Evolutionary conservation across 2,797 vertebrate genomes (phyloP).

Genomic region (Eurystomus glaucurus): DNA sequence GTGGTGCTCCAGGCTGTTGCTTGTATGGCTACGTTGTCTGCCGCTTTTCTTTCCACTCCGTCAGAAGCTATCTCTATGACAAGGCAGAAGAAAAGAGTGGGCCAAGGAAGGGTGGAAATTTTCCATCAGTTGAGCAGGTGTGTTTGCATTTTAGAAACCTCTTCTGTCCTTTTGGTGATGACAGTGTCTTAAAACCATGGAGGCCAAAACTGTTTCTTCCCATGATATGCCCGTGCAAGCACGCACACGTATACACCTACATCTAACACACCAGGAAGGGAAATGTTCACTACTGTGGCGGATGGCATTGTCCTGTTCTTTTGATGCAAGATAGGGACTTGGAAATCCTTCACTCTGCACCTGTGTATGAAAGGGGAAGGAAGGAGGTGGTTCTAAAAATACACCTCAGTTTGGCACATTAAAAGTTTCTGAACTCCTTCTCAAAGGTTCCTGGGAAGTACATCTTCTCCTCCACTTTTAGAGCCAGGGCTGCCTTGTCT

Average conservation of each 20-base stretch:
- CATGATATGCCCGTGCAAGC: neutral
- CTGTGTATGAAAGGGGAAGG: neutral
- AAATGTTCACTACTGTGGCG: neutral
- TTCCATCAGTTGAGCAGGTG: neutral
- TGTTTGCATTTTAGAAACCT: neutral
- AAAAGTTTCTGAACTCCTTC: neutral
- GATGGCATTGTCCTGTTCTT: neutral
- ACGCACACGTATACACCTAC: accelerated
- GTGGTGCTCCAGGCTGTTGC: accelerated
- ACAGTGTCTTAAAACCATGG: neutral
- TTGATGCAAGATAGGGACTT: neutral
- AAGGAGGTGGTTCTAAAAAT: neutral
- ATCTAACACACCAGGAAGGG: neutral
- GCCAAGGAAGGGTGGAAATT: neutral
- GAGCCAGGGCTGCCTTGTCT: neutral
- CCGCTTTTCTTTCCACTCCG: neutral
- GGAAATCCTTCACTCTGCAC: neutral
- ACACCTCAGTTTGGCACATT: neutral
- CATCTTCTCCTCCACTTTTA: neutral
- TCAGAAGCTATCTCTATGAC: neutral
- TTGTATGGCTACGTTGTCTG: accelerated
- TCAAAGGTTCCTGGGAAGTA: neutral
- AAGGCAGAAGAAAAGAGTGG: neutral
- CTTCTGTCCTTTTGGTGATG: neutral
- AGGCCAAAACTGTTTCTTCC: neutral